Evolutionary conservation across 2,113 vertebrate genomes (phyloP).

Genomic region (Ranitomeya variabilis): DNA sequence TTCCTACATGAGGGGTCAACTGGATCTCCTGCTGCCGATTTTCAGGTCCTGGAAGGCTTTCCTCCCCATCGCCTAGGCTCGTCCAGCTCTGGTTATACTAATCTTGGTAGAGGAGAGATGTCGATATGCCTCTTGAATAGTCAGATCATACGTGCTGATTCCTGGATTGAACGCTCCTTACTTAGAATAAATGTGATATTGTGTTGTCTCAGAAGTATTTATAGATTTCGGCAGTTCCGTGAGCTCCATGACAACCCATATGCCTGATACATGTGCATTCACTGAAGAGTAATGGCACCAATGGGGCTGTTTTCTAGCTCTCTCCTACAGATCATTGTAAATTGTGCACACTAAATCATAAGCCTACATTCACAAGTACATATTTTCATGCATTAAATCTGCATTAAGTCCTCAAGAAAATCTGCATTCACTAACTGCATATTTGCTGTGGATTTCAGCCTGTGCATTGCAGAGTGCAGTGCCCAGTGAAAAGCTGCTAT

Average conservation of each 20-base stretch:
- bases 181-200: slow-evolving; percentile 22
- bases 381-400: no score
- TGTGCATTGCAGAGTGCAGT: no score
- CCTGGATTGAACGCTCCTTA: neutral
- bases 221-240: slow-evolving; percentile 22
- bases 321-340: neutral
- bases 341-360: no score
- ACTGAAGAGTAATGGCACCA: neutral
- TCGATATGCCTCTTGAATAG: neutral
- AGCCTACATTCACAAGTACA: no score
- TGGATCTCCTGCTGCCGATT: no score
- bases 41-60: no score
- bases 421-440: no score
- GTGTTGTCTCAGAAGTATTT: slow-evolving; percentile 17
- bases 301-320: neutral
- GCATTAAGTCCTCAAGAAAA: no score
- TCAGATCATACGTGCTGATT: neutral
- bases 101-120: neutral
- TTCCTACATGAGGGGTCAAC: no score
- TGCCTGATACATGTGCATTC: slow-evolving; percentile 5
- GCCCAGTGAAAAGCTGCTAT: no score
- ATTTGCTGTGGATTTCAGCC: no score
- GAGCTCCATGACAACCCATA: slow-evolving; percentile 42
- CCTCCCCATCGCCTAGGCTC: no score
- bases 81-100: neutral